Conservation (phyloP, 2,113 vertebrate genomes). For the Cairina moschata region DNA sequence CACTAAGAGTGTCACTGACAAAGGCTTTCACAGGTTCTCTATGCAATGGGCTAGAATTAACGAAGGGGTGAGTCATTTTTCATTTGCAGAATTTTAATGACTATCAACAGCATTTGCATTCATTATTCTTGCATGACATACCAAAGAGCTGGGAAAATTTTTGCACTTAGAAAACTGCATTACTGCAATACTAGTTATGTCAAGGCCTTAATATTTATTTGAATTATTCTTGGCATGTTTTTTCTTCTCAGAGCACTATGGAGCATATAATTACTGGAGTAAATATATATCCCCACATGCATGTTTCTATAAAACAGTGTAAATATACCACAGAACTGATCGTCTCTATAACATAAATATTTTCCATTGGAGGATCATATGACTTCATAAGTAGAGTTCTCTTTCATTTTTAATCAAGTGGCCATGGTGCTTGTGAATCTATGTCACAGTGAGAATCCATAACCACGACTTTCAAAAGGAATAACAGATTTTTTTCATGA, state of each 20-base stretch:
- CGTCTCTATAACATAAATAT: not conserved
- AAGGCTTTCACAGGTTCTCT: conserved; percentile 68
- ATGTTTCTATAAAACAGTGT: not conserved
- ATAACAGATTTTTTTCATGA: not conserved
- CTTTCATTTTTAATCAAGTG: not conserved
- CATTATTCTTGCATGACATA: conserved; percentile 62
- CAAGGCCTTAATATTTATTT: conserved; percentile 51
- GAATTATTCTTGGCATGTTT: conserved; percentile 7
- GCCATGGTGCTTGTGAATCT: not conserved
- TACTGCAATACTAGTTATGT: not conserved
- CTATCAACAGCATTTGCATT: conserved; percentile 72
- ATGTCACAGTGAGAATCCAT: not conserved
- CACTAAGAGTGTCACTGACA: conserved; percentile 56
- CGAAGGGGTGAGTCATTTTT: conserved; percentile 72
- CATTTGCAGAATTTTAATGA: conserved; percentile 78
- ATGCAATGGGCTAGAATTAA: conserved; percentile 72
- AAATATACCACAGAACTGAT: conserved; percentile 7
- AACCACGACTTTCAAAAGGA: not conserved
- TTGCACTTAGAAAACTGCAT: conserved; percentile 21
- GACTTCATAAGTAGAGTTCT: not conserved
- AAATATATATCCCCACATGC: conserved; percentile 1
- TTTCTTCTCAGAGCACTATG: not conserved
- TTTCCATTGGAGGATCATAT: not conserved
- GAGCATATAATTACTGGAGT: conserved; percentile 22
- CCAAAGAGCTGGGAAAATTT: conserved; percentile 19